Conservation (phyloP, 2,113 vertebrate genomes). For the Struthio camelus region DNA sequence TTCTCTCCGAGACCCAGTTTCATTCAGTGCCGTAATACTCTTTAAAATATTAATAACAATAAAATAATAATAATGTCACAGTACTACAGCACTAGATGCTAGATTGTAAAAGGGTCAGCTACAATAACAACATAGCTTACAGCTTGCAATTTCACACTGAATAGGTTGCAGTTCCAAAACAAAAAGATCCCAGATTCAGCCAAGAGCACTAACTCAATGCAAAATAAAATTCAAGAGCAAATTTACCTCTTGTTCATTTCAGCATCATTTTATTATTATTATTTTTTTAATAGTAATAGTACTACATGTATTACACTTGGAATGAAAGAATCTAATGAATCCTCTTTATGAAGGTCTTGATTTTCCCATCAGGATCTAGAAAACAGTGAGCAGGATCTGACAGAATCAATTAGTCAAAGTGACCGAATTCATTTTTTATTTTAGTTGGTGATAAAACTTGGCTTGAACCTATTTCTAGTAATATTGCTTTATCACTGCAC, state of each 20-base stretch:
- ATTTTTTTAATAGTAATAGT: not conserved
- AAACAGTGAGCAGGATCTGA: conserved; percentile 49
- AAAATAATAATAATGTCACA: not conserved
- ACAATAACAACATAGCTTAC: not conserved
- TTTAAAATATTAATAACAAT: not conserved
- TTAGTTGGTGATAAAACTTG: conserved; percentile 68
- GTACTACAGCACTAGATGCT: not conserved
- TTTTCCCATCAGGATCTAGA: conserved; percentile 19
- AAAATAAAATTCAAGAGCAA: not conserved
- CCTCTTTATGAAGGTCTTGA: not conserved
- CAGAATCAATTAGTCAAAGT: conserved; percentile 55
- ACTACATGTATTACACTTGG: not conserved
- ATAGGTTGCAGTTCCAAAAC: not conserved
- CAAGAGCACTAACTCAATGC: not conserved
- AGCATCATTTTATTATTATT: not conserved
- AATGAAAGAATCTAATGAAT: conserved; percentile 15
- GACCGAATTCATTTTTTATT: conserved; percentile 54
- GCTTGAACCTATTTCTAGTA: conserved; percentile 43
- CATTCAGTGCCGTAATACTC: not conserved
- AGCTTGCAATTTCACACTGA: not conserved
- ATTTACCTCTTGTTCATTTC: not conserved
- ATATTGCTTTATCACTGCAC: conserved; percentile 53
- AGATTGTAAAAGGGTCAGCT: not conserved
- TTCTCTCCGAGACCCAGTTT: not conserved
- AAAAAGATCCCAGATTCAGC: not conserved